A percentile compares a stretch with the other conserved stretches of the same genome.
phyloP scores from a whole-genome alignment of 2,888 invertebrate species.

The Dromius quadrimaculatus region DNA sequence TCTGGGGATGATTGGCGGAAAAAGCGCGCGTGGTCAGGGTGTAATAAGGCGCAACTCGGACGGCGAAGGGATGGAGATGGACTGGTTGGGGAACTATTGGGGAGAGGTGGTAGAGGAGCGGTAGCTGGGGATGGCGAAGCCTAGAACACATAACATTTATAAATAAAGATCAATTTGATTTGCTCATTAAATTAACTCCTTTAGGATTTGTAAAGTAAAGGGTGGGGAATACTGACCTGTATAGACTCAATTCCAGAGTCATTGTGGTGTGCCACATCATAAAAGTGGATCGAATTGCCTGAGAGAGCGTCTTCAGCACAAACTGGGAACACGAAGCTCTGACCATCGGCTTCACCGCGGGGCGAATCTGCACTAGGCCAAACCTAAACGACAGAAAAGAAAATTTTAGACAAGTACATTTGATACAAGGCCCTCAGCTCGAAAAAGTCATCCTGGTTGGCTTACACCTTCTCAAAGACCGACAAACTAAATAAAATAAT shows the following conservation, averaged over 20 bases:
- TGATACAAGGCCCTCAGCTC: too few species aligned
- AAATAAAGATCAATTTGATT: neutral
- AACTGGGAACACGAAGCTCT: conserved; percentile 76
- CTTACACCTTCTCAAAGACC: too few species aligned
- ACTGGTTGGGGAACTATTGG: conserved; percentile 60
- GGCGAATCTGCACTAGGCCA: conserved; percentile 82
- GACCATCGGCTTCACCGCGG: conserved; percentile 75
- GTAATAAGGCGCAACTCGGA: conserved; percentile 73
- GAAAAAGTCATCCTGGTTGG: too few species aligned
- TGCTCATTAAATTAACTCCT: neutral
- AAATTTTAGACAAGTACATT: too few species aligned
- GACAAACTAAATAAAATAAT: too few species aligned
- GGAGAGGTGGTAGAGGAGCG: conserved; percentile 63
- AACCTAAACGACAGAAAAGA: conserved; percentile 65
- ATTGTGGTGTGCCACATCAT: conserved; percentile 69
- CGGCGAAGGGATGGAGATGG: conserved; percentile 66
- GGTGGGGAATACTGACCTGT: conserved; percentile 74
- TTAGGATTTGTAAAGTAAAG: too few species aligned
- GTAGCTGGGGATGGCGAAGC: conserved; percentile 70
- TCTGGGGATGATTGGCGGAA: conserved; percentile 67
- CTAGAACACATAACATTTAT: too few species aligned
- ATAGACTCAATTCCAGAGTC: conserved; percentile 81
- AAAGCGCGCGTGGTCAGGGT: conserved; percentile 79
- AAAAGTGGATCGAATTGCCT: conserved; percentile 61
- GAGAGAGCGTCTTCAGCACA: conserved; percentile 64